Percentiles rank a stretch among this genome's conserved stretches.
Evolutionary conservation across 2,888 invertebrate species (phyloP).

Genomic region (Ophioninae sp.): DNA sequence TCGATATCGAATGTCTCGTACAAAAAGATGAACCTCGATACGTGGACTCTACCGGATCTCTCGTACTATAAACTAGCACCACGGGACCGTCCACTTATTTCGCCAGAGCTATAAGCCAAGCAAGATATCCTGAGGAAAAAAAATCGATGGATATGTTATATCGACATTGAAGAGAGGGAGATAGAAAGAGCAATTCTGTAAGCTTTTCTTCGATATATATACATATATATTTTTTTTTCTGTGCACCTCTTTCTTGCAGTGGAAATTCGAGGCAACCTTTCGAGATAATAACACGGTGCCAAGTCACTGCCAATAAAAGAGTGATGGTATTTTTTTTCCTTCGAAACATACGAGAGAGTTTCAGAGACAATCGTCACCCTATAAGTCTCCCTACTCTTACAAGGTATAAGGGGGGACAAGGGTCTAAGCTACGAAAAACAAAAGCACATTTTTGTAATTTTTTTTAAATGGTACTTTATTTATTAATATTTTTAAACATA

Average conservation of each 20-base stretch:
- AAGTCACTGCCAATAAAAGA: constrained; percentile 68
- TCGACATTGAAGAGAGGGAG: constrained; percentile 3
- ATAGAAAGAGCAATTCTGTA: constrained; percentile 50
- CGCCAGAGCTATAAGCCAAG: constrained; percentile 44
- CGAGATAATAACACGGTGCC: constrained; percentile 65
- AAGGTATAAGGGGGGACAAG: constrained; percentile 34
- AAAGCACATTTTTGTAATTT: too few relatives aligned
- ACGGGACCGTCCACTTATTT: constrained; percentile 53
- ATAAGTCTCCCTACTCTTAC: constrained; percentile 32
- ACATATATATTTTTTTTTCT: constrained; percentile 14
- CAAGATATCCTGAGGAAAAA: constrained; percentile 55
- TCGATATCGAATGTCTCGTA: constrained; percentile 11
- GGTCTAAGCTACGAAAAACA: too few relatives aligned
- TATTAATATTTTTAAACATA: too few relatives aligned
- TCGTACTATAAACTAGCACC: constrained; percentile 33
- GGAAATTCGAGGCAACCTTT: constrained; percentile 53
- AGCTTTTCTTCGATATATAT: constrained; percentile 36
- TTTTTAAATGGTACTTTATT: too few relatives aligned
- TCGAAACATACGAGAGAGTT: constrained; percentile 40
- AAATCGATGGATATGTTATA: constrained; percentile 61
- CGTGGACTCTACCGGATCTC: constrained; percentile 11
- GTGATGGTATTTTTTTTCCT: constrained; percentile 58
- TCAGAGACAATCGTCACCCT: constrained; percentile 19
- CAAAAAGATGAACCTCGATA: constrained; percentile 9
- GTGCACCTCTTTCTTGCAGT: constrained; percentile 17